Conservation (phyloP, 2,888 invertebrate species). For the Spialia ferax region DNA sequence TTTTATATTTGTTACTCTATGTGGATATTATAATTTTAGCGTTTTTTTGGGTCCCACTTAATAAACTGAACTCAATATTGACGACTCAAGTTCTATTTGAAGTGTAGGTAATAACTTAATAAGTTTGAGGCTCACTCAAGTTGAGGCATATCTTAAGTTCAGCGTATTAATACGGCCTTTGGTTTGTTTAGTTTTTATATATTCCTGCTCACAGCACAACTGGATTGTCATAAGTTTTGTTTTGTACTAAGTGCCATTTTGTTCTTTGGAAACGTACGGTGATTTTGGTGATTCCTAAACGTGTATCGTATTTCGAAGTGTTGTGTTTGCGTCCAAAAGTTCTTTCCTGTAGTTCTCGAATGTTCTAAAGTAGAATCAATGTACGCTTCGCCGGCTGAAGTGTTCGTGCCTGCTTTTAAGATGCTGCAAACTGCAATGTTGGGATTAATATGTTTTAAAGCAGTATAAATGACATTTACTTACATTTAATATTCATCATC, state of each 20-base stretch:
- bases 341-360: constrained; percentile 76
- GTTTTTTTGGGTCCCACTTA: too few relatives aligned
- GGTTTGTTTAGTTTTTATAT: constrained; percentile 45
- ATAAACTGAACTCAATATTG: too few relatives aligned
- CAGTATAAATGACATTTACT: too few relatives aligned
- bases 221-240: constrained; percentile 49
- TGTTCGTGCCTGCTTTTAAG: constrained; percentile 54
- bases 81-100: too few relatives aligned
- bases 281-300: constrained; percentile 68
- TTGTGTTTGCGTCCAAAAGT: constrained; percentile 58
- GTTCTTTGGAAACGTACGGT: constrained; percentile 63
- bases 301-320: constrained; percentile 51
- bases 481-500: too few relatives aligned
- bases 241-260: constrained; percentile 73
- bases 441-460: too few relatives aligned
- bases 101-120: too few relatives aligned
- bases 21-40: constrained; percentile 62
- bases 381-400: constrained; percentile 74
- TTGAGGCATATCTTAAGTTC: too few relatives aligned
- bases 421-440: not conserved
- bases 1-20: constrained; percentile 73
- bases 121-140: too few relatives aligned
- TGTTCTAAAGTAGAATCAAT: constrained; percentile 84
- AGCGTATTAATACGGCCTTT: too few relatives aligned
- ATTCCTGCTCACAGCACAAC: constrained; percentile 55